Conservation (phyloP, 2,888 invertebrate genomes). For the Drosophila multiciliata region DNA sequence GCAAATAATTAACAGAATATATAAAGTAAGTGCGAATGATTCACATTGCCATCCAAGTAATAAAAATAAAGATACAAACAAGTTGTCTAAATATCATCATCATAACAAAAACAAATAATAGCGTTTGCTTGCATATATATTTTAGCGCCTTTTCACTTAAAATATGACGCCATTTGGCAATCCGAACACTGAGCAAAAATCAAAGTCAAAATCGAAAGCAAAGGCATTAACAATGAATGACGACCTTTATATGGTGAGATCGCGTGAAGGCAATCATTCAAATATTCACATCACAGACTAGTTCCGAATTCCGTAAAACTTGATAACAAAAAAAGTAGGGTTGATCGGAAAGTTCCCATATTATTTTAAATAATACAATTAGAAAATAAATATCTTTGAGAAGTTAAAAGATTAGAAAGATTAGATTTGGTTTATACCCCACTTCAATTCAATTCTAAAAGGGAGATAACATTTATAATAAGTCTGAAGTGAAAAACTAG, state of each 20-base stretch:
- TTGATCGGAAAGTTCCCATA: constrained; percentile 9
- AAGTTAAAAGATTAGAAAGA: not conserved
- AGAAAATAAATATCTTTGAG: not conserved
- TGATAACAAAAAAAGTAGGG: not conserved
- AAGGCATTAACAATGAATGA: constrained; percentile 45
- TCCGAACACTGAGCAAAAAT: constrained; percentile 24
- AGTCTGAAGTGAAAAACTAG: not conserved
- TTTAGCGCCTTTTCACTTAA: constrained; percentile 33
- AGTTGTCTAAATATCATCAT: constrained; percentile 33
- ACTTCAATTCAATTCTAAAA: not conserved
- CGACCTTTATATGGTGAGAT: constrained; percentile 43
- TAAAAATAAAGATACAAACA: constrained; percentile 14
- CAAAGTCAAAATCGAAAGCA: constrained; percentile 25
- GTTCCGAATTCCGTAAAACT: constrained; percentile 47
- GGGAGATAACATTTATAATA: not conserved
- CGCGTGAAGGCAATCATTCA: constrained; percentile 46
- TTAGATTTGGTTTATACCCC: not conserved
- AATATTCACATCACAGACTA: constrained; percentile 35
- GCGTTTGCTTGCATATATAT: constrained; percentile 19
- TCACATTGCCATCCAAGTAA: constrained; percentile 25
- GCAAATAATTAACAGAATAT: constrained; percentile 18
- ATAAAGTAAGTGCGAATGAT: constrained; percentile 25
- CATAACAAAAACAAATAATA: constrained; percentile 6
- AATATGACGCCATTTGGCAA: constrained; percentile 59
- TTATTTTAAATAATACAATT: not conserved